A percentile compares a stretch with the other conserved stretches of the same genome.
Conservation (phyloP, 2,113 vertebrate genomes). For the Hyperopisus bebe region DNA sequence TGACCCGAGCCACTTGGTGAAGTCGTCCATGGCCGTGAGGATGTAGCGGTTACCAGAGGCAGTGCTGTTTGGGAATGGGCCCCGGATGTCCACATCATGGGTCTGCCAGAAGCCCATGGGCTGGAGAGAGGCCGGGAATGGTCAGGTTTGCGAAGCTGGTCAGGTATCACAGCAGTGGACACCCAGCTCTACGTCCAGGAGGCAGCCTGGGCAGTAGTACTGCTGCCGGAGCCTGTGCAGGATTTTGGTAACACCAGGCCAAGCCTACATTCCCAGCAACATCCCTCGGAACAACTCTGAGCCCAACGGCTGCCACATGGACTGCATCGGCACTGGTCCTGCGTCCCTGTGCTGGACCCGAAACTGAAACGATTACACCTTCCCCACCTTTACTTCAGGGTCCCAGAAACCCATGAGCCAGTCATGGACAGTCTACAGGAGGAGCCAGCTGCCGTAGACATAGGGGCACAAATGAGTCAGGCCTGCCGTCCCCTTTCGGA, state of each 20-base stretch:
- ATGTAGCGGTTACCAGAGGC: background rate
- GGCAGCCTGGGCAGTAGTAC: background rate
- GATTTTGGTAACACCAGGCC: background rate
- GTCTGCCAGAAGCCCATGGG: background rate
- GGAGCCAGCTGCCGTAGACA: background rate
- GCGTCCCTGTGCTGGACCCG: background rate
- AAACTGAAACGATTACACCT: background rate
- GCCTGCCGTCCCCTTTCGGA: background rate
- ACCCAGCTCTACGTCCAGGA: background rate
- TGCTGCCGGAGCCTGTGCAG: background rate
- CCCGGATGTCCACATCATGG: background rate
- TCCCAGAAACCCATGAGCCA: background rate
- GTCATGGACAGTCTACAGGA: background rate
- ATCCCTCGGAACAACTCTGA: background rate
- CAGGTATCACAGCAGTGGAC: background rate
- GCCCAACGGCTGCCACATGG: background rate
- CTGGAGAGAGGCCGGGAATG: background rate
- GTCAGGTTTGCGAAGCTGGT: background rate
- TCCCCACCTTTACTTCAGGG: background rate
- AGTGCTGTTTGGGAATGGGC: background rate
- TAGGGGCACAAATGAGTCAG: background rate
- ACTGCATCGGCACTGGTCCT: background rate
- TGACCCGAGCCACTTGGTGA: background rate
- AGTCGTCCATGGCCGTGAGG: background rate
- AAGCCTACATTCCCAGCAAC: background rate